Conservation (phyloP, 1,140 invertebrate species). For the Cardiocondyla obscurior region DNA sequence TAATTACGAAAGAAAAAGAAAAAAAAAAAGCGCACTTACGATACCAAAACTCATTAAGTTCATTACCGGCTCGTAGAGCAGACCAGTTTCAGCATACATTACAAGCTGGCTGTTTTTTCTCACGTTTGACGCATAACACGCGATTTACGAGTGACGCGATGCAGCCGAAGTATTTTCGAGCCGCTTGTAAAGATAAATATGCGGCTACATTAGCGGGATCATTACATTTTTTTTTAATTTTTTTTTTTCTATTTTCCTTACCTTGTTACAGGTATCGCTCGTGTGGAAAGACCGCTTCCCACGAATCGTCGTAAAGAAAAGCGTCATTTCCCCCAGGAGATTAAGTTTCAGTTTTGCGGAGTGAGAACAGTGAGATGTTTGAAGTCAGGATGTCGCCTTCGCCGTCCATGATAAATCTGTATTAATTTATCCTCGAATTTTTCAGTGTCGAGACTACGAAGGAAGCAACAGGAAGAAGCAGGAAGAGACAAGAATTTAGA, state of each 20-base stretch:
- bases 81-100: constrained; percentile 1
- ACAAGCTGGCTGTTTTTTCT: constrained; percentile 18
- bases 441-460: too few relatives aligned
- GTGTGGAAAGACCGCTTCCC: not conserved
- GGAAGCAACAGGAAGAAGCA: too few relatives aligned
- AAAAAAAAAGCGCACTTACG: not conserved
- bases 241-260: constrained; percentile 17
- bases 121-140: constrained; percentile 28
- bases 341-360: constrained; percentile 1
- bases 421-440: too few relatives aligned
- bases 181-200: constrained; percentile 3
- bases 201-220: not conserved
- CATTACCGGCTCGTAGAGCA: constrained; percentile 13
- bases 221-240: constrained; percentile 44
- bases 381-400: too few relatives aligned
- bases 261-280: not conserved
- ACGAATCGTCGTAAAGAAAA: not conserved
- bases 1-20: constrained; percentile 2
- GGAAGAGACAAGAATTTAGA: too few relatives aligned
- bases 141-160: constrained; percentile 3
- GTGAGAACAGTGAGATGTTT: too few relatives aligned
- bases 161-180: not conserved
- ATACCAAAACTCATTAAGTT: constrained; percentile 23
- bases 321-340: not conserved
- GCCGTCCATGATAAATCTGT: too few relatives aligned